These are phyloP conservation scores for Lamprologus lemairii DNA, from an alignment of 2,113 vertebrate genomes.

Conservation along the genomic window DNA sequence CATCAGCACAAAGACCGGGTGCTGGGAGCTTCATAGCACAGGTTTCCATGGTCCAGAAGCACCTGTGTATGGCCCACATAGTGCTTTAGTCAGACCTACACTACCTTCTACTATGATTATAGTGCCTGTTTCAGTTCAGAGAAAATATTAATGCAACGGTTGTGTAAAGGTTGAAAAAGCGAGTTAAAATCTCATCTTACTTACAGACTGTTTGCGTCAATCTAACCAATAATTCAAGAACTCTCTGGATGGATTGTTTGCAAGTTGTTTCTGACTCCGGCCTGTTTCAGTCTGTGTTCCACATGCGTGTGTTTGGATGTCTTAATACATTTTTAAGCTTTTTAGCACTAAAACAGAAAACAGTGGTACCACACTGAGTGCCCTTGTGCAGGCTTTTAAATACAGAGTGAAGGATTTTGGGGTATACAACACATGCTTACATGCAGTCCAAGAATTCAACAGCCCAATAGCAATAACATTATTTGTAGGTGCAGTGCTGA, in stretches of 20 bases:
- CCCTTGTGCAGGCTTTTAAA: background rate
- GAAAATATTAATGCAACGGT: background rate
- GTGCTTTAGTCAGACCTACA: background rate
- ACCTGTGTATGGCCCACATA: background rate
- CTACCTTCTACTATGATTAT: background rate
- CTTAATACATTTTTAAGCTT: background rate
- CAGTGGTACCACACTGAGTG: background rate
- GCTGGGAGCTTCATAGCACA: background rate
- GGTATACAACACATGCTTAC: background rate
- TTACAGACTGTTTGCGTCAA: background rate
- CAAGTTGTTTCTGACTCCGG: background rate
- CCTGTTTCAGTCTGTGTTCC: background rate
- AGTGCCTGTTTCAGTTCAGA: background rate
- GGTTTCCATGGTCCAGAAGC: background rate
- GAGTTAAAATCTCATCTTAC: background rate
- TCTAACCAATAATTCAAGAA: background rate
- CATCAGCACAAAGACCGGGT: background rate
- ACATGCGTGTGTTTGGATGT: background rate
- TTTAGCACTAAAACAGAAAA: background rate
- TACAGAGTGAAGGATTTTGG: background rate
- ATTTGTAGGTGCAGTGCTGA: background rate
- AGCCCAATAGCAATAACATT: background rate
- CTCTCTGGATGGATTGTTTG: background rate
- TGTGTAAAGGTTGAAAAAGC: background rate
- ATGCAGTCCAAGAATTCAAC: background rate